Evolutionary conservation across 1,140 invertebrate species (phyloP), one percentile per base, ranked within the genome.

Genomic region (Halotydeus destructor): DNA sequence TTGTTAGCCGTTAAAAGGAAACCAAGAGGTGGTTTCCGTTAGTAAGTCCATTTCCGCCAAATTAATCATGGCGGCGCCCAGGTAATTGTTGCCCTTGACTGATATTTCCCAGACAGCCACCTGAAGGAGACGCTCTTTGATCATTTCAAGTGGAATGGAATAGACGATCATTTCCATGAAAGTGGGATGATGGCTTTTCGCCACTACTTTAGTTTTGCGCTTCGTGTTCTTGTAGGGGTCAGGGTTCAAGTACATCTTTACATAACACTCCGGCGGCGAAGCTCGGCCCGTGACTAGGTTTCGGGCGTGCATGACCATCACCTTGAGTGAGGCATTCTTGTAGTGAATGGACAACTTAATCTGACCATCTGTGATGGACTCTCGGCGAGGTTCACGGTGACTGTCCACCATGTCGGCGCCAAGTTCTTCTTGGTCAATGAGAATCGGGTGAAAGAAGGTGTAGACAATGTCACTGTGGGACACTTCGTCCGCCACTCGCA

Each of bases 371-470:
- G 52, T 52, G 18, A 12, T 46, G n/a, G 25, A 34, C 6, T 16
- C 16, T 16, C 21, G n/a, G 5, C 16, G 26, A 9, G 39, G 11
- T 8, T 41, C 16, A 41, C 21, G 3, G 37, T 30, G 11, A 31
- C 27, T 1, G 42, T 5, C 18, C 41, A 47, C 9, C 32, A 37
- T 11, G 43, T 44, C 23, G 34, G 19, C 35, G 3, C 6, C 12
- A n/a, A 36, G 30, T 11, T 24, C 81, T 61, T 89, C 63, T 54
- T 69, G 65, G 54, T 72, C 91, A 49, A 88, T 62, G 35, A 94
- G 60, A 46, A 97, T 59, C 8, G 88, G 85, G 68, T 97, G 91
- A 59, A 96, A 94, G 63, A 97, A 96, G 1, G 89, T 96, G 57
- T 96, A 96, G 5, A 96, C 84, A 25, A 97, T 65, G 62, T 91